Percentiles rank a stretch among this genome's conserved stretches.
These are phyloP conservation scores for Chrysina gloriosa DNA, from an alignment of 2,888 invertebrate genomes.

Conservation along the genomic window DNA sequence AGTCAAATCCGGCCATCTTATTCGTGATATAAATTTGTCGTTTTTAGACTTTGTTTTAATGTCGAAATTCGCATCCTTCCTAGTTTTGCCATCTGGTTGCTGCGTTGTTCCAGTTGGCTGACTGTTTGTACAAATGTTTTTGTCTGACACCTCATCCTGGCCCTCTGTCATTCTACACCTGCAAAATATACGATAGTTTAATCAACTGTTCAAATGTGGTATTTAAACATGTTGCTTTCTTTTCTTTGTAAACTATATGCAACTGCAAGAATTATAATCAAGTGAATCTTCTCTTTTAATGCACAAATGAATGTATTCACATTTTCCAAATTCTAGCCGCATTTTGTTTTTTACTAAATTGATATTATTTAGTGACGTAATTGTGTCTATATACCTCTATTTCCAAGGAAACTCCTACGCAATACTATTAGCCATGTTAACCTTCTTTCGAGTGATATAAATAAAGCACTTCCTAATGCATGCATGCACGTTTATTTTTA, in stretches of 20 bases:
- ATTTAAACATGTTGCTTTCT: background rate
- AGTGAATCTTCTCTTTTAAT: too few species aligned
- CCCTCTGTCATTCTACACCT: slow-evolving; percentile 46
- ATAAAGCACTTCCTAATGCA: background rate
- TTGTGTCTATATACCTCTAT: background rate
- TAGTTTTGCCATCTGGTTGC: slow-evolving; percentile 23
- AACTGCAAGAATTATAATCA: background rate
- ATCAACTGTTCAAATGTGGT: background rate
- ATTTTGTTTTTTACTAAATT: background rate
- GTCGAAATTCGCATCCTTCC: slow-evolving; percentile 5
- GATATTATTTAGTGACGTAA: background rate
- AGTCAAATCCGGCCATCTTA: slow-evolving; percentile 79
- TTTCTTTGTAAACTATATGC: background rate
- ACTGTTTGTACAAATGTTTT: slow-evolving; percentile 25
- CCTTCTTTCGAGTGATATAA: background rate
- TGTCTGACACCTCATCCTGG: slow-evolving; percentile 43
- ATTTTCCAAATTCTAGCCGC: too few species aligned
- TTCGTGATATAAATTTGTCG: slow-evolving; percentile 68
- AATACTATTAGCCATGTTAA: background rate
- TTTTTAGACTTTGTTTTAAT: slow-evolving; percentile 27
- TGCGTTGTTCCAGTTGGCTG: slow-evolving; percentile 37
- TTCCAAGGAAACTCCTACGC: slow-evolving; percentile 8
- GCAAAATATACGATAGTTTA: background rate
- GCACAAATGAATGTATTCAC: too few species aligned
- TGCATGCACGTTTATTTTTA: background rate